Percentiles rank a stretch among this genome's conserved stretches.
Evolutionary conservation across 1,140 invertebrate species (phyloP).

Genomic region (Tetragonula clypearis): DNA sequence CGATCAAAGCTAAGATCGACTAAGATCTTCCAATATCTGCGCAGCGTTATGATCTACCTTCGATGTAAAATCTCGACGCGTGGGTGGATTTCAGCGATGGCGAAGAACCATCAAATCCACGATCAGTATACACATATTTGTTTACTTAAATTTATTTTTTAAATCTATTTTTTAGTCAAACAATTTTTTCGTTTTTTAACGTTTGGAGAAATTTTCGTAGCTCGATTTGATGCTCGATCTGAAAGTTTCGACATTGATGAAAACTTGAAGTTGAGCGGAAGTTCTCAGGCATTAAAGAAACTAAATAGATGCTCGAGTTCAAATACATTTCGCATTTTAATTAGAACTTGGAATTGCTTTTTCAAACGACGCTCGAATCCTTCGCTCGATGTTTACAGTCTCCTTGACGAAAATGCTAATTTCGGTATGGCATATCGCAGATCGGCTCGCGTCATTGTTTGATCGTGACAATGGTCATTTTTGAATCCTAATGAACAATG

Average conservation of each 20-base stretch:
- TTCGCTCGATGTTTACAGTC: constrained; percentile 22
- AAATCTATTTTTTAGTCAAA: too few species aligned
- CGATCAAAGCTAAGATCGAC: constrained; percentile 32
- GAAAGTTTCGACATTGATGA: too few species aligned
- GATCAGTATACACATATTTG: neutral
- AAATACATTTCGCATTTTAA: too few species aligned
- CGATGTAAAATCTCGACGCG: constrained; percentile 42
- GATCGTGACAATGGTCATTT: constrained; percentile 51
- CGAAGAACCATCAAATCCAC: neutral
- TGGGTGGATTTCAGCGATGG: constrained; percentile 41
- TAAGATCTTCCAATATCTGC: constrained; percentile 45
- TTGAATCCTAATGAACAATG: constrained; percentile 29
- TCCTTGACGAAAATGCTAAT: constrained; percentile 54
- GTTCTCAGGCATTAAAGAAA: too few species aligned
- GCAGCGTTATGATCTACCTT: constrained; percentile 32
- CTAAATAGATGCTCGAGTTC: too few species aligned
- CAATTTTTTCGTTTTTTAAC: too few species aligned
- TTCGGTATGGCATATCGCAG: constrained; percentile 31
- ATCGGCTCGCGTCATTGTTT: constrained; percentile 46
- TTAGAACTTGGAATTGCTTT: neutral
- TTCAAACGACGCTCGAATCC: neutral
- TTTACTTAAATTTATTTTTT: neutral
- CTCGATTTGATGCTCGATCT: too few species aligned
- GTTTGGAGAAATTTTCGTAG: too few species aligned
- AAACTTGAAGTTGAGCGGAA: too few species aligned